These are phyloP conservation scores for Catocala nupta DNA, from an alignment of 2,888 invertebrate species.

Conservation along the genomic window DNA sequence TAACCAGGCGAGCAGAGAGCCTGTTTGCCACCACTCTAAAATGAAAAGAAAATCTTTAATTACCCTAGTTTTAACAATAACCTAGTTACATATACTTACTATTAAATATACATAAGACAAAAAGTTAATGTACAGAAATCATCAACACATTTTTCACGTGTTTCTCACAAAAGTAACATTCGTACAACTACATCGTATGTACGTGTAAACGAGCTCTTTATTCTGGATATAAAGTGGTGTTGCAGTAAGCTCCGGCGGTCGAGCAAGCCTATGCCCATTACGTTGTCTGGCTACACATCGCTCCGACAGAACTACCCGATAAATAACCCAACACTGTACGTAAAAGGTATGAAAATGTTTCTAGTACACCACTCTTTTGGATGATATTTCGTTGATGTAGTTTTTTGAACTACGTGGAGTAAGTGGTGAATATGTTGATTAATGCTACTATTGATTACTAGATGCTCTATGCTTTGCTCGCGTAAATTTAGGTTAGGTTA, in stretches of 20 bases:
- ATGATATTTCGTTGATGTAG: not conserved
- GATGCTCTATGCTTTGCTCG: too few relatives aligned
- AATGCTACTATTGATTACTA: too few relatives aligned
- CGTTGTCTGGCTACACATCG: conserved; percentile 39
- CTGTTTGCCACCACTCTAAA: too few relatives aligned
- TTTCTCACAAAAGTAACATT: not conserved
- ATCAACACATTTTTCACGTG: too few relatives aligned
- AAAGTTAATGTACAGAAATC: too few relatives aligned
- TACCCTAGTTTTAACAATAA: too few relatives aligned
- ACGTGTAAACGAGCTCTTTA: conserved; percentile 34
- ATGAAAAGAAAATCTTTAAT: too few relatives aligned
- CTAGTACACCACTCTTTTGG: not conserved
- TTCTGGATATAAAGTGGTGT: conserved; percentile 38
- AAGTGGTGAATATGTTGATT: too few relatives aligned
- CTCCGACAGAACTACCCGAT: conserved; percentile 19
- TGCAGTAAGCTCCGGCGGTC: conserved; percentile 30
- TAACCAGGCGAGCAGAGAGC: too few relatives aligned
- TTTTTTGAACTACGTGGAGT: not conserved
- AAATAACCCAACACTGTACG: conserved; percentile 14
- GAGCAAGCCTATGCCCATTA: conserved; percentile 41
- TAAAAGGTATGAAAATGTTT: conserved; percentile 18
- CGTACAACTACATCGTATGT: conserved; percentile 5
- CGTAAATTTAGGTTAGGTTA: too few relatives aligned
- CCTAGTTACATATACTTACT: too few relatives aligned
- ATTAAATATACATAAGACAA: too few relatives aligned